Base-by-base conservation (phyloP, 2,113 vertebrate species). In the Vireo altiloquus region DNA sequence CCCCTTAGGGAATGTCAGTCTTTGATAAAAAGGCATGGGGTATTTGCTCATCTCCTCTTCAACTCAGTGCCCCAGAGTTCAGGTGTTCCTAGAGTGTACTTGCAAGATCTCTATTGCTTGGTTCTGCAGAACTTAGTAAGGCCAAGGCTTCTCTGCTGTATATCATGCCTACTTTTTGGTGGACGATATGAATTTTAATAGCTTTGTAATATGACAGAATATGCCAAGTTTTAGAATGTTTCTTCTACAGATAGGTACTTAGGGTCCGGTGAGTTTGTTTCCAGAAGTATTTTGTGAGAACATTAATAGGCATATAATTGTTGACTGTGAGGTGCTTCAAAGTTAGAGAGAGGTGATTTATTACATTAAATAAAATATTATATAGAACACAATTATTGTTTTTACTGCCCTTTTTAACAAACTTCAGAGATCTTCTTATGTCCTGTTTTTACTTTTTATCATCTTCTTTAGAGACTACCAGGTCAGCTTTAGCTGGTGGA, bases 31-130 rank as follows among this genome's bases (percentile, higher is more conserved):
- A 42, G 23, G 5, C 5, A 4, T 12, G 25, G 31, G 3, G 1
- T 82, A 7, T 74, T 80, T 93, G 24, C 9, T 77, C 1, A 16
- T 76, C 11, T 23, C 9, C 4, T 80, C 11, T 83, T 27, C 40
- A 71, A 0, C 9, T 1, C 1, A 17, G 2, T 77, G n/a, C 13
- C 6, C 27, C 25, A 13, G 18, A 39, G 21, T 72, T 63, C 21
- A 9, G 6, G 30, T 84, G 28, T 24, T 33, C 6, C 13, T 27
- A 14, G 47, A 70, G 25, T 61, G 15, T 54, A 14, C n/a, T 61
- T 53, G n/a, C 1, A 69, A 31, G 28, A 25, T 37, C 5, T 42
- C 11, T 35, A 0, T 40, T 40, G 54, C 11, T 40, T 20, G 39
- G 3, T 66, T 81, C 54, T 57, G 30, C 25, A 61, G 46, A 75